Evolutionary conservation across 2,797 vertebrate genomes (phyloP).

Genomic region (Leptodactylus fallax): DNA sequence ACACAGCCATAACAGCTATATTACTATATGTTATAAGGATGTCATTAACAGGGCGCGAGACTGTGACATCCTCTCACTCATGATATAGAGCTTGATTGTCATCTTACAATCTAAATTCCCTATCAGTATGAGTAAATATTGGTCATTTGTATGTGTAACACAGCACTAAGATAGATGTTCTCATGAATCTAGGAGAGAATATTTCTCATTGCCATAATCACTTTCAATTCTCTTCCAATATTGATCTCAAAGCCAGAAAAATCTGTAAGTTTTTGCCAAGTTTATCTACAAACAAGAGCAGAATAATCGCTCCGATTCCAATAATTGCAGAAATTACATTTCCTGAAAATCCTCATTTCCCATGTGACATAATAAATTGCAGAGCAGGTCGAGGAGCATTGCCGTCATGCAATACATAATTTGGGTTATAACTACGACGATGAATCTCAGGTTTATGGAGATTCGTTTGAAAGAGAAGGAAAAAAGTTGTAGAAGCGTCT

Average conservation of each 20-base stretch:
- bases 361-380: not conserved
- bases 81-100: not conserved
- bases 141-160: not conserved
- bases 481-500: not conserved
- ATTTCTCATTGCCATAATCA: not conserved
- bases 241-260: constrained; percentile 13
- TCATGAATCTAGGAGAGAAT: not conserved
- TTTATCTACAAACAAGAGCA: constrained; percentile 11
- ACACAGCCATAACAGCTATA: no score
- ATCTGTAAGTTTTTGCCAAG: constrained; percentile 8
- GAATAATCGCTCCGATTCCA: not conserved
- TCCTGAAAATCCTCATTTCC: not conserved
- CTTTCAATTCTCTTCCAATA: constrained; percentile 4
- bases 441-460: not conserved
- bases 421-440: not conserved
- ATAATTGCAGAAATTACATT: constrained; percentile 31
- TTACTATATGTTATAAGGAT: no score
- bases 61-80: not conserved
- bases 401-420: not conserved
- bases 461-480: not conserved
- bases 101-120: no score
- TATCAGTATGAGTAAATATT: no score
- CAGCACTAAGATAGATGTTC: not conserved
- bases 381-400: not conserved
- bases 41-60: no score